Percentiles rank a stretch among this genome's conserved stretches.
Evolutionary conservation across 2,888 invertebrate genomes (phyloP).

Genomic region (Hedychridium roseum): DNA sequence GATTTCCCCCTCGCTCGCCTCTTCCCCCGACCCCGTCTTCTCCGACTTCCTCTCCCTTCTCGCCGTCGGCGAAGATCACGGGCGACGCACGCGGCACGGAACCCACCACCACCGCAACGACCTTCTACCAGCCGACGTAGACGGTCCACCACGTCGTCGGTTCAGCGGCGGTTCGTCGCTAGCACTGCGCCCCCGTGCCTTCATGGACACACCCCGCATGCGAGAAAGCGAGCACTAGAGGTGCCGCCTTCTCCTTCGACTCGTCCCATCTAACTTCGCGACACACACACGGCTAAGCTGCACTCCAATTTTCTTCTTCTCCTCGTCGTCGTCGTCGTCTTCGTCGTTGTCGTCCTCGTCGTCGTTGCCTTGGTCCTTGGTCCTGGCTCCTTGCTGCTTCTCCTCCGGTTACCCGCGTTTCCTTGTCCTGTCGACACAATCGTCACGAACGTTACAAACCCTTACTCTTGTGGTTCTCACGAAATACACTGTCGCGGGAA

Average conservation of each 20-base stretch:
- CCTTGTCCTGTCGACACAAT: background rate
- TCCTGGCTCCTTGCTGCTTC: background rate
- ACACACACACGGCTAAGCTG: background rate
- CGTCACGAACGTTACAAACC: background rate
- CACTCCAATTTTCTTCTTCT: background rate
- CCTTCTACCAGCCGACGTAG: background rate
- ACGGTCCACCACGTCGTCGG: constrained; percentile 1
- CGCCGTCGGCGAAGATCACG: constrained; percentile 33
- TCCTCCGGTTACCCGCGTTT: constrained; percentile 1
- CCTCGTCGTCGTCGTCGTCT: background rate
- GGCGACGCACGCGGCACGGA: constrained; percentile 22
- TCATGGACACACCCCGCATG: constrained; percentile 45
- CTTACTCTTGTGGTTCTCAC: background rate
- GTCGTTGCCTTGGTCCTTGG: constrained; percentile 1
- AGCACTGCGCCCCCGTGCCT: constrained; percentile 28
- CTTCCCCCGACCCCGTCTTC: constrained; percentile 2
- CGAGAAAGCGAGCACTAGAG: constrained; percentile 9
- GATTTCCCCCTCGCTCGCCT: background rate
- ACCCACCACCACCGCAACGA: constrained; percentile 26
- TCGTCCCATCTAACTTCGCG: background rate
- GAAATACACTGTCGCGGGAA: too few species aligned
- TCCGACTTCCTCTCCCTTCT: constrained; percentile 11
- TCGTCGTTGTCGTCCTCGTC: background rate
- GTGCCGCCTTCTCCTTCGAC: background rate
- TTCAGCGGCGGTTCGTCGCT: constrained; percentile 19